Percentiles rank a stretch among this genome's conserved stretches.
These are phyloP conservation scores for Nebria brevicollis DNA, from an alignment of 2,888 invertebrate species.

Conservation along the genomic window DNA sequence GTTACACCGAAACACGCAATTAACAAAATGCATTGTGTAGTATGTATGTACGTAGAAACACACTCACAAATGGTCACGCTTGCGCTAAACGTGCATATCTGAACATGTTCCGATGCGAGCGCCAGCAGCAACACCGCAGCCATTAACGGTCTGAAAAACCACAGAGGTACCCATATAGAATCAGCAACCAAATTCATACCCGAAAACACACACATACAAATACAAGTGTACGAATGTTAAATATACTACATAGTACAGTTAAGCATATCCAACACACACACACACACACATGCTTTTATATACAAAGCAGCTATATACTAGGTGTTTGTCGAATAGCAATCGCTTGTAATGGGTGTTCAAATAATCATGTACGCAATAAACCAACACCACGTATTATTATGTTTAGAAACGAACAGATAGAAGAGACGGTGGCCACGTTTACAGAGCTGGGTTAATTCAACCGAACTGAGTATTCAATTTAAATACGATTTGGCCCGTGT, in stretches of 20 bases:
- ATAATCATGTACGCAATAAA: conserved; percentile 21
- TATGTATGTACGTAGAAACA: not conserved
- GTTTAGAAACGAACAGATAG: not conserved
- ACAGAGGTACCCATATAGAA: conserved; percentile 31
- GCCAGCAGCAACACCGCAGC: not conserved
- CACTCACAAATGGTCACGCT: not conserved
- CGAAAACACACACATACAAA: conserved; percentile 19
- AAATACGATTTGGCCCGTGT: not conserved
- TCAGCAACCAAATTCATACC: conserved; percentile 37
- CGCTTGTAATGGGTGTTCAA: conserved; percentile 25
- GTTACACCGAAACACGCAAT: conserved; percentile 38
- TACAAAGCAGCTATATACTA: not conserved
- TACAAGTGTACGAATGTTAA: conserved; percentile 17
- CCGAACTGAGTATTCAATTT: not conserved
- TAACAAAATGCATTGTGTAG: conserved; percentile 34
- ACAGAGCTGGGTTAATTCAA: conserved; percentile 11
- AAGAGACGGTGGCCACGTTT: conserved; percentile 14
- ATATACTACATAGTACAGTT: not conserved
- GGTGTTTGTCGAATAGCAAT: conserved; percentile 10
- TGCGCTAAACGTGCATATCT: not conserved
- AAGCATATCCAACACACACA: not conserved
- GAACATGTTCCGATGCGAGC: not conserved
- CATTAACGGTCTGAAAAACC: conserved; percentile 33
- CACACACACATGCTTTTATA: too few species aligned
- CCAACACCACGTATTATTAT: conserved; percentile 23